phyloP scores from a whole-genome alignment of 2,797 vertebrate genomes.

The Leptoclinus maculatus region DNA sequence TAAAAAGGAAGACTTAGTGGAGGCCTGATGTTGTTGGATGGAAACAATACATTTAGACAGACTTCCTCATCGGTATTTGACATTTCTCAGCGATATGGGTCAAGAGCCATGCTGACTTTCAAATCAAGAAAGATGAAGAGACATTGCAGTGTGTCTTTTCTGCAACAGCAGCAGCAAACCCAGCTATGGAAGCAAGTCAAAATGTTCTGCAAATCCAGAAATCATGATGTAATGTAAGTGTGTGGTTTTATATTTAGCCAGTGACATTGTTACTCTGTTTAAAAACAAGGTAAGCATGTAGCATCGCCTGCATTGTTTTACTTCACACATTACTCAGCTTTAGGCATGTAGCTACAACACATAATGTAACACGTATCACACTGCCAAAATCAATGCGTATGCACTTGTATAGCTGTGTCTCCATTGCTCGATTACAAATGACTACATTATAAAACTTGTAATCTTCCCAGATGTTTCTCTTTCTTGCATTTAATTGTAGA shows the following conservation, averaged over 20 bases:
- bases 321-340: constrained; percentile 32
- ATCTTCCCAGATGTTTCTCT: neutral
- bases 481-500: neutral
- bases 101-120: constrained; percentile 4
- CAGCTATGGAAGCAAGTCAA: neutral
- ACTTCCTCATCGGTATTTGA: neutral
- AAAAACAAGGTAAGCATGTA: constrained; percentile 1
- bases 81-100: neutral
- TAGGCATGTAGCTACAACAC: constrained; percentile 12
- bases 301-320: neutral
- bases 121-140: constrained; percentile 9
- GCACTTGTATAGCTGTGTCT: neutral
- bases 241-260: neutral
- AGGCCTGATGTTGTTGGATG: neutral
- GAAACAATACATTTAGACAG: neutral
- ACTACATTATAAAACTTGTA: neutral
- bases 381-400: neutral
- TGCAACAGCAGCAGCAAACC: constrained; percentile 7
- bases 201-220: neutral
- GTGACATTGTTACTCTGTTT: constrained; percentile 6
- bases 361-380: constrained; percentile 24
- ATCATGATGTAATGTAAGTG: neutral
- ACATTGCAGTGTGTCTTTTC: constrained; percentile 12
- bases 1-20: neutral
- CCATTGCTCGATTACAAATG: neutral